phyloP scores from a whole-genome alignment of 2,888 invertebrate genomes.

The Oxycera nigricornis region DNA sequence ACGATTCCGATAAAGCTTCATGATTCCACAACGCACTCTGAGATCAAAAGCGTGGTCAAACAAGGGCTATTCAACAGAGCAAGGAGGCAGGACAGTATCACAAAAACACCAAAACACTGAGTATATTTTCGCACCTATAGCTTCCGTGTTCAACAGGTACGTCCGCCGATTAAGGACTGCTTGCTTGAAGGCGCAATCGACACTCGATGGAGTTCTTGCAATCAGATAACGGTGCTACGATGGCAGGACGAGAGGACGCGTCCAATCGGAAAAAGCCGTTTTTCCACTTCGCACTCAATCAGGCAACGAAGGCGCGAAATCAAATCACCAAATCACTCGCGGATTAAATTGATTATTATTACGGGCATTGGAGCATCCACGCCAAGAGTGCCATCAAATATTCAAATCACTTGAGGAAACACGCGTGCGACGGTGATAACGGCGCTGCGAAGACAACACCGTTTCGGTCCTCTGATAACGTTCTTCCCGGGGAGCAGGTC shows the following conservation, averaged over 20 bases:
- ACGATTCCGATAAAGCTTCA: neutral
- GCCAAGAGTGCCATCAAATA: neutral
- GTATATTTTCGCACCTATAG: neutral
- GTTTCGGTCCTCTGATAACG: constrained; percentile 5
- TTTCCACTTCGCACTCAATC: constrained; percentile 20
- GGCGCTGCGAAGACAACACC: neutral
- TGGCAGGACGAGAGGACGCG: neutral
- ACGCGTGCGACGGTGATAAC: constrained; percentile 21
- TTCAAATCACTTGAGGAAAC: constrained; percentile 9
- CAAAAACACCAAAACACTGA: neutral
- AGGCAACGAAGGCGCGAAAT: neutral
- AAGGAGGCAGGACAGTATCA: neutral
- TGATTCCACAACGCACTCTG: neutral
- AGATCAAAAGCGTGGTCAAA: neutral
- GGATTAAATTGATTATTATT: constrained; percentile 14
- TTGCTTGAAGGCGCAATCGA: no score
- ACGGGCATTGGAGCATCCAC: neutral
- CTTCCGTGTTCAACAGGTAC: neutral
- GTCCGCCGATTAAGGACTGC: neutral
- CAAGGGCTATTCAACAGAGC: neutral
- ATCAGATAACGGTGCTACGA: no score
- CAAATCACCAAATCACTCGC: constrained; percentile 27
- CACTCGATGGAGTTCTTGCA: no score
- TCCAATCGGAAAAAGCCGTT: neutral
- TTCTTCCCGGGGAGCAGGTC: neutral